A percentile compares a stretch with the other conserved stretches of the same genome.
Evolutionary conservation across 1,140 invertebrate species (phyloP).

Genomic region (Penaeus indicus): DNA sequence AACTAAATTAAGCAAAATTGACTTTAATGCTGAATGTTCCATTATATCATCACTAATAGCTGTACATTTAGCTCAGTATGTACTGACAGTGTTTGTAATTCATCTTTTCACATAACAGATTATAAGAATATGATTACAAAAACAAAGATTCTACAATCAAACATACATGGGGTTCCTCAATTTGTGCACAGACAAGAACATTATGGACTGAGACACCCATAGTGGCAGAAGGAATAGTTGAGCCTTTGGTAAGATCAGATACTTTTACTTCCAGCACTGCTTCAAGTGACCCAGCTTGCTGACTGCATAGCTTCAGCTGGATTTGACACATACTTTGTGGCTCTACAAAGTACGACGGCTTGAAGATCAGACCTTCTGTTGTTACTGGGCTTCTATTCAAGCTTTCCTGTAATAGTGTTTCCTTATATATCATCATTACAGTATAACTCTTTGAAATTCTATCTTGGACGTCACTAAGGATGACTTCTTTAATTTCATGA

Average conservation of each 20-base stretch:
- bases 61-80: not conserved
- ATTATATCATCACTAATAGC: too few relatives aligned
- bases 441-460: not conserved
- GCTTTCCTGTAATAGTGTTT: conserved; percentile 34
- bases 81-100: not conserved
- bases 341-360: conserved; percentile 37
- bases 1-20: not conserved
- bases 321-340: conserved; percentile 35
- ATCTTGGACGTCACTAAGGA: not conserved
- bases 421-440: not conserved
- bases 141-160: not conserved
- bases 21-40: too few relatives aligned
- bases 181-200: conserved; percentile 34
- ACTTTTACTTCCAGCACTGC: conserved; percentile 37
- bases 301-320: conserved; percentile 34
- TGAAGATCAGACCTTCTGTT: conserved; percentile 38
- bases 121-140: not conserved
- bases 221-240: not conserved
- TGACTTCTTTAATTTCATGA: not conserved
- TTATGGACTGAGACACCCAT: conserved; percentile 32
- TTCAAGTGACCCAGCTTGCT: conserved; percentile 17
- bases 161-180: conserved; percentile 42
- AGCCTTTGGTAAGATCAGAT: conserved; percentile 37
- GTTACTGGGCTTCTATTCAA: conserved; percentile 3
- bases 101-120: not conserved